Evolutionary conservation across 2,888 invertebrate species (phyloP), one percentile per base, ranked within the genome.

Genomic region (Mesochorus sp.): DNA sequence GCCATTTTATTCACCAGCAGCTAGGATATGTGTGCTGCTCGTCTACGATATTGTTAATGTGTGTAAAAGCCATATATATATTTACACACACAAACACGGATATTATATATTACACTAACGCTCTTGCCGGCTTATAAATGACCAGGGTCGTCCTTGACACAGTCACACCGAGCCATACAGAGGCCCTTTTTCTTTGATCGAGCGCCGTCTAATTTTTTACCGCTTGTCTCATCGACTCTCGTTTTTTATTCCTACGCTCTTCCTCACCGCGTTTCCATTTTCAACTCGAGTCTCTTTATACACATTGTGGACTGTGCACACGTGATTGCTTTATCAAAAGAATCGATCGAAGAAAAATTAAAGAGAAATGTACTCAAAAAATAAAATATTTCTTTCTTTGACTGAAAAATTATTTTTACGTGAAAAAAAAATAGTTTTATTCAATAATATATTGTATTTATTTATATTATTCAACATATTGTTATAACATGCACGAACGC

Each of bases 131-230:
- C 39, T 72, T 77, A 73, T 67, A 72, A 72, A 77, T 72, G 72
- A 77, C 67, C 67, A 59, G 67, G 62, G 28, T 51, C 53, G 76
- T 80, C 80, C 80, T 75, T 80, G 80, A 80, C 80, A 80, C 76
- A 80, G 79, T 80, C 79, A 42, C 77, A 62, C 49, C 49, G 73
- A 67, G 68, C 62, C 67, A 37, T 53, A 72, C 67, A 66, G 49
- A 71, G 74, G 71, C 79, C 80, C 80, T 76, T 80, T 76, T 68
- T 68, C 77, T 77, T 77, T 77, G 77, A 77, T 77, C 77, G 62
- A 67, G 67, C 68, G 73, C 70, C 74, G 71, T 79, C 75, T 66
- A 75, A 68, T 68, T 68, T 75, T 79, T 70, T 78, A 70, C 70
- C 66, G 73, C 68, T 71, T 47, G 34, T 57, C 72, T 78, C 62